Evolutionary conservation across 2,113 vertebrate genomes (phyloP), one percentile per base, ranked within the genome.

Genomic region (Motacilla alba): DNA sequence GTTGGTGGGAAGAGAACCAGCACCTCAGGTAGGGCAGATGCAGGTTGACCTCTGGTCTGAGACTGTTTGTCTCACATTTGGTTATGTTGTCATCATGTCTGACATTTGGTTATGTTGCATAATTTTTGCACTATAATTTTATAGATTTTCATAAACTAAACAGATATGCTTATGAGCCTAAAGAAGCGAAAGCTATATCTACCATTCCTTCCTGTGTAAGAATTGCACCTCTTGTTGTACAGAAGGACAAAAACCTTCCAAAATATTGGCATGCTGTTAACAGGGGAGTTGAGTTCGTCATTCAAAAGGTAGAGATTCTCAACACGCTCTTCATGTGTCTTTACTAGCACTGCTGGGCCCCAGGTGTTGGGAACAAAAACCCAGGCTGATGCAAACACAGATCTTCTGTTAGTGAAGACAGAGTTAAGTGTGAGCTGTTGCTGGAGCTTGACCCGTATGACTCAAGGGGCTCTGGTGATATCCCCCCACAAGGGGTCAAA

Each of bases 391-490:
- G 17, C 3, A 30, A 62, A 46, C 17, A 10, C 33, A 56, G 15
- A 30, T 26, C 33, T 33, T 13, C 44, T 7, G 7, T 31, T 37
- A 35, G 10, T 46, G n/a, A 77, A 53, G 22, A n/a, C 56, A 43
- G 8, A 73, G 7, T 35, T 56, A 27, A 6, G 23, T 33, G 12
- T 43, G 46, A 74, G 24, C 19, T 55, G 14, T n/a, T 55, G 33
- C 10, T 63, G 49, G 43, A 70, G 17, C 37, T 31, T 63, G 63
- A 76, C 31, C 28, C 11, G 10, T 35, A 3, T 31, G 43, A 31
- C 33, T 27, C 0, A 0, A 46, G 21, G 20, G 56, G 7, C 9
- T 19, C 23, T 63, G 33, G 35, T 3, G 5, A 18, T 39, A 26
- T 30, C 6, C 13, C 17, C 31, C 7, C 1, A 35, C 35, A 0